These are phyloP conservation scores for Acrocephalus scirpaceus DNA, from an alignment of 2,797 vertebrate species.

Conservation along the genomic window DNA sequence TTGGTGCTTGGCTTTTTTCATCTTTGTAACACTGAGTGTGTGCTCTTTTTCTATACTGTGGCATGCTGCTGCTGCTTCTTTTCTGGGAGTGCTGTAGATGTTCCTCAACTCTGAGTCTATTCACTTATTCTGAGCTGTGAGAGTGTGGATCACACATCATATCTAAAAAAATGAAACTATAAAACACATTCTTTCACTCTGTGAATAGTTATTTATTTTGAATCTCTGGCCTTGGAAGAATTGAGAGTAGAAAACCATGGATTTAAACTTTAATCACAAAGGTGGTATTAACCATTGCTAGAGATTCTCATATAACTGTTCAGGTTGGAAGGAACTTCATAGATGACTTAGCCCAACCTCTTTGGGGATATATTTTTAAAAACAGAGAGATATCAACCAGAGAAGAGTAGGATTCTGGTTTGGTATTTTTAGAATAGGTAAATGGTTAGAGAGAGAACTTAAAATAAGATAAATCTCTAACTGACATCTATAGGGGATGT, in stretches of 20 bases:
- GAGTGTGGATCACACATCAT: not conserved
- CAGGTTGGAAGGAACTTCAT: not conserved
- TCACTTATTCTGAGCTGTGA: not conserved
- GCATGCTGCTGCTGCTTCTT: constrained; percentile 7
- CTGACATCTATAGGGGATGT: not conserved
- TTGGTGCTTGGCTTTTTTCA: constrained; percentile 66
- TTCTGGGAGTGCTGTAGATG: not conserved
- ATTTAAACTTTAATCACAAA: not conserved
- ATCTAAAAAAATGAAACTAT: not conserved
- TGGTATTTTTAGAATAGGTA: not conserved
- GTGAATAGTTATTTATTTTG: not conserved
- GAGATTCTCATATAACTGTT: not conserved
- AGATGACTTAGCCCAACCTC: not conserved
- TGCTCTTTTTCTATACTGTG: constrained; percentile 14
- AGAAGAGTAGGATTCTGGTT: not conserved
- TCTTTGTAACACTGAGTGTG: constrained; percentile 60
- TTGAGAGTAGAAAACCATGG: not conserved
- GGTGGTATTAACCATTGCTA: not conserved
- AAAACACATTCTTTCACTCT: not conserved
- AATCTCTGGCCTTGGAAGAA: not conserved
- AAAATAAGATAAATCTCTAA: not conserved
- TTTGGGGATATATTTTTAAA: not conserved
- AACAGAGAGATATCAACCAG: not conserved
- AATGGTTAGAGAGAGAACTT: not conserved
- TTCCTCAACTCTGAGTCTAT: not conserved